A percentile compares a stretch with the other conserved stretches of the same genome.
phyloP scores from a whole-genome alignment of 2,797 vertebrate species.

The Sebastes kiyomatsui region DNA sequence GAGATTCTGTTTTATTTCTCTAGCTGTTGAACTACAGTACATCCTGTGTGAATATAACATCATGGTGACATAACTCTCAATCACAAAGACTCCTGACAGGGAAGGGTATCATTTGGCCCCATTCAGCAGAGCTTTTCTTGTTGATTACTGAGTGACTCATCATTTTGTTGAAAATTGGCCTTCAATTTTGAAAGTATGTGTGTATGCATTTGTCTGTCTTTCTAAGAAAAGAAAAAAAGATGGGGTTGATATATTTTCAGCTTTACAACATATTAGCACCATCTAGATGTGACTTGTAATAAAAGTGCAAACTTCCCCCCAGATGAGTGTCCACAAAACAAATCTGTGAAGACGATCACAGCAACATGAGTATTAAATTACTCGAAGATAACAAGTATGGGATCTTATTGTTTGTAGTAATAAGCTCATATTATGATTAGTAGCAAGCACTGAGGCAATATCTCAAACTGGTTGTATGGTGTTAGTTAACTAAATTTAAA shows the following conservation, averaged over 20 bases:
- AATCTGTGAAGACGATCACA: background rate
- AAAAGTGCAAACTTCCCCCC: background rate
- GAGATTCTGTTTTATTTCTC: background rate
- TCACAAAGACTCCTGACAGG: constrained; percentile 42
- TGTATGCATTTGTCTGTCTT: background rate
- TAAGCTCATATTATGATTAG: constrained; percentile 1
- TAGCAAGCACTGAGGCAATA: background rate
- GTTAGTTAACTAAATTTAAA: background rate
- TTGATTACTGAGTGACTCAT: constrained; percentile 64
- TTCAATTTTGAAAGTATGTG: constrained; percentile 12
- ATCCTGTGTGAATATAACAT: constrained; percentile 6
- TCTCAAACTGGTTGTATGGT: background rate
- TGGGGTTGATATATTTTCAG: background rate
- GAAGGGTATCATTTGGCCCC: constrained; percentile 60
- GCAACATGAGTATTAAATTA: background rate
- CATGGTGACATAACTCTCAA: constrained; percentile 30
- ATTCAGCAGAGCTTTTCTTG: constrained; percentile 51
- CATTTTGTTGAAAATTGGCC: constrained; percentile 49
- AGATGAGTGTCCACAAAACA: background rate
- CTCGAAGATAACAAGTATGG: background rate
- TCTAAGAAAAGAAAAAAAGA: background rate
- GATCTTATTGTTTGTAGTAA: background rate
- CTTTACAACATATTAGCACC: background rate
- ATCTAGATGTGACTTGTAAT: background rate
- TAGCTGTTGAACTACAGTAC: background rate